These are phyloP conservation scores for Anoplius nigerrimus DNA, from an alignment of 2,888 invertebrate species.

Conservation along the genomic window DNA sequence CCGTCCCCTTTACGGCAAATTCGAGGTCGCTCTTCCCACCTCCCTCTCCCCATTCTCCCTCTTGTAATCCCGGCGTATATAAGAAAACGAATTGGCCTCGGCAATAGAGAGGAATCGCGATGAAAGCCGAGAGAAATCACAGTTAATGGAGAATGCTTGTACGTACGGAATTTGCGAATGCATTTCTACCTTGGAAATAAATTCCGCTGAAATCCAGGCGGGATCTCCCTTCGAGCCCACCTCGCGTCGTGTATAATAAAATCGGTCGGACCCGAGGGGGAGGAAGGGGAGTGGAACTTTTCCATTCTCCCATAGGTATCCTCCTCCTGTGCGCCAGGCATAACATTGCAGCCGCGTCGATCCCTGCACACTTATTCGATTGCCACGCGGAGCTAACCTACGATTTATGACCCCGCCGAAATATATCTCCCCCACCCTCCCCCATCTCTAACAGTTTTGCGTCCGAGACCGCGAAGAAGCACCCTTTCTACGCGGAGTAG, in stretches of 20 bases:
- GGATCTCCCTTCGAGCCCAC: slow-evolving; percentile 6
- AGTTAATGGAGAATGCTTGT: slow-evolving; percentile 10
- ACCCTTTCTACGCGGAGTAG: no score
- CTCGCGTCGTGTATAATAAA: neutral
- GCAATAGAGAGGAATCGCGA: neutral
- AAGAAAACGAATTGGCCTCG: neutral
- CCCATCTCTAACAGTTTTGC: no score
- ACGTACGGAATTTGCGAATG: slow-evolving; percentile 6
- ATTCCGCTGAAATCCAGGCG: slow-evolving; percentile 2
- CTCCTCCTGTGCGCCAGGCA: neutral
- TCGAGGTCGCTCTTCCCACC: neutral
- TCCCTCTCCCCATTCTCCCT: neutral
- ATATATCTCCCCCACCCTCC: no score
- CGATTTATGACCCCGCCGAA: no score
- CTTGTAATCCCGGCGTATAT: neutral
- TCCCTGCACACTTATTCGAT: no score
- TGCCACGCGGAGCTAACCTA: no score
- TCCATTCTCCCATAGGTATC: neutral
- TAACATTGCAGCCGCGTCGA: no score
- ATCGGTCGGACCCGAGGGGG: neutral
- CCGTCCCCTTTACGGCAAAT: neutral
- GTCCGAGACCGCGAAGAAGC: no score
- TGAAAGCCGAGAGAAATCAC: slow-evolving; percentile 5
- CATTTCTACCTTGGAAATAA: slow-evolving; percentile 10
- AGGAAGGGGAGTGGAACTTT: no score